These are phyloP conservation scores for Sarcophaga peregrina DNA, from an alignment of 1,140 invertebrate genomes.

Conservation along the genomic window DNA sequence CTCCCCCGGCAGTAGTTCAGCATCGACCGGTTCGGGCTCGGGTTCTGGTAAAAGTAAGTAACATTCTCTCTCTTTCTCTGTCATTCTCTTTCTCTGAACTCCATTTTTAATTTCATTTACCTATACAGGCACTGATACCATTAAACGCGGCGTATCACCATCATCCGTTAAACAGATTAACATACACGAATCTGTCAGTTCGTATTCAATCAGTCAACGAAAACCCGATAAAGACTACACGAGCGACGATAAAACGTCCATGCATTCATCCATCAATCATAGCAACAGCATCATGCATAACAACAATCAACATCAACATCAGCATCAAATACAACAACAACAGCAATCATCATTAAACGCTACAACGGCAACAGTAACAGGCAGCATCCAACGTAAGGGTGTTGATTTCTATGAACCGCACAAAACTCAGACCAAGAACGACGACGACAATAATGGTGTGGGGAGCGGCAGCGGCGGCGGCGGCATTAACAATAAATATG, in stretches of 20 bases:
- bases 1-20: constrained; percentile 67
- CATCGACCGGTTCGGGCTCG: constrained; percentile 64
- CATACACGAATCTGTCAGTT: constrained; percentile 61
- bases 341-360: constrained; percentile 48
- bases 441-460: constrained; percentile 43
- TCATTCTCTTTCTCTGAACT: constrained; percentile 25
- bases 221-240: constrained; percentile 40
- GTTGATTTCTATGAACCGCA: constrained; percentile 63
- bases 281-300: background rate
- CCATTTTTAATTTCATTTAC: background rate
- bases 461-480: constrained; percentile 35
- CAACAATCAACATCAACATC: constrained; percentile 16
- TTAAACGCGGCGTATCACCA: constrained; percentile 65
- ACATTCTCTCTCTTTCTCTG: background rate
- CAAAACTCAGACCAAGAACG: constrained; percentile 55
- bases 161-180: constrained; percentile 62
- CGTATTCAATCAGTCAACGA: constrained; percentile 55
- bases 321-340: constrained; percentile 10
- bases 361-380: constrained; percentile 47
- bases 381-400: constrained; percentile 49
- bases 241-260: constrained; percentile 11
- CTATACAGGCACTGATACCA: constrained; percentile 63
- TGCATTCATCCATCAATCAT: background rate
- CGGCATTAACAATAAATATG: constrained; percentile 43
- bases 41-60: constrained; percentile 65